phyloP scores from a whole-genome alignment of 2,113 vertebrate species.

The Cyprinodon tularosa region DNA sequence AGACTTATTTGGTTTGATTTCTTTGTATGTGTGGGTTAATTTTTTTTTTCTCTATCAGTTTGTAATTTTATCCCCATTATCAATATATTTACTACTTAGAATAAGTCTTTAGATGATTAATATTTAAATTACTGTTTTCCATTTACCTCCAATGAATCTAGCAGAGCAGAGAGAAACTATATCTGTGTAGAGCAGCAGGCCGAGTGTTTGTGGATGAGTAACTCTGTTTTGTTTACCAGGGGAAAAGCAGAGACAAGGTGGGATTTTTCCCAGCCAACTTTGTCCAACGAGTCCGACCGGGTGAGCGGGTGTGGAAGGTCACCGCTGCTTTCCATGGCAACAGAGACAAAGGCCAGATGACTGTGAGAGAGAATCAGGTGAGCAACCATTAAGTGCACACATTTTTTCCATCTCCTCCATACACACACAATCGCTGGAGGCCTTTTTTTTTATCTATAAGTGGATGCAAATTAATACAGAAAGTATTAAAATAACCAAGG shows the following conservation, averaged over 20 bases:
- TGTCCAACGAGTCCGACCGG: slow-evolving; percentile 89
- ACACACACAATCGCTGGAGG: neutral
- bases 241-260: slow-evolving; percentile 87
- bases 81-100: neutral
- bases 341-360: slow-evolving; percentile 88
- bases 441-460: neutral
- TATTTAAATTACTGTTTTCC: neutral
- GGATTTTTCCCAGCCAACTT: slow-evolving; percentile 95
- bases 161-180: neutral
- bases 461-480: slow-evolving; percentile 64
- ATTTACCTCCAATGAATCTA: neutral
- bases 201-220: slow-evolving; percentile 26
- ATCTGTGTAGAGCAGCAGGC: slow-evolving; percentile 26
- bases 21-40: neutral
- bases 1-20: neutral
- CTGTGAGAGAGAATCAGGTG: slow-evolving; percentile 91
- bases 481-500: slow-evolving; percentile 54
- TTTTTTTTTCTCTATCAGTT: neutral
- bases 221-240: slow-evolving; percentile 72
- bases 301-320: slow-evolving; percentile 90
- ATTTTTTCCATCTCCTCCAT: neutral
- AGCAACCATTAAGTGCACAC: slow-evolving; percentile 29
- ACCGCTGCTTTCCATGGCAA: slow-evolving; percentile 85
- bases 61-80: neutral
- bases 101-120: neutral